phyloP scores from a whole-genome alignment of 2,797 vertebrate genomes.

The Tangara arthus region DNA sequence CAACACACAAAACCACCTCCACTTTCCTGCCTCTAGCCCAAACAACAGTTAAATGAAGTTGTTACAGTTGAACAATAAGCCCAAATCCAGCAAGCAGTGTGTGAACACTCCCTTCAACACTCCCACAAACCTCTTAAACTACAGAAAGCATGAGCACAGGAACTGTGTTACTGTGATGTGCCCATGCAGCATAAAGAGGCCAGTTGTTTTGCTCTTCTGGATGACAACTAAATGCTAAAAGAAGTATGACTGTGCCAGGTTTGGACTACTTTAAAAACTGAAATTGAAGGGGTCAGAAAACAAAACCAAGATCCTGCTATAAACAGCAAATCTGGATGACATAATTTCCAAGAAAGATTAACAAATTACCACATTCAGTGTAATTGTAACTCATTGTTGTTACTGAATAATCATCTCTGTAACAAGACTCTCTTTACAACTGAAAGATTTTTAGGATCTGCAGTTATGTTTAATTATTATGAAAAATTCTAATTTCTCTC shows the following conservation, averaged over 20 bases:
- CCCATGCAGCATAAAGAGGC: background rate
- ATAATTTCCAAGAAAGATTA: background rate
- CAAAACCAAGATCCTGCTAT: background rate
- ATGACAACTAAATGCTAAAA: background rate
- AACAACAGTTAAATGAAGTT: background rate
- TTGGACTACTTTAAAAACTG: background rate
- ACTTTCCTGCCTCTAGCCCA: background rate
- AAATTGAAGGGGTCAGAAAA: background rate
- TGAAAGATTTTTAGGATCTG: background rate
- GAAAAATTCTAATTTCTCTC: background rate
- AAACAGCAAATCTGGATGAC: background rate
- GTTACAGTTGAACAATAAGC: background rate
- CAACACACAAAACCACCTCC: background rate
- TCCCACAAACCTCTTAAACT: background rate
- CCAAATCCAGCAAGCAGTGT: background rate
- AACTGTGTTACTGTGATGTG: background rate
- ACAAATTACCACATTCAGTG: background rate
- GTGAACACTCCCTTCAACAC: background rate
- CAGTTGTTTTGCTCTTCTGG: background rate
- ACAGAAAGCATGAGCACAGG: background rate
- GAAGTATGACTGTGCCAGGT: background rate
- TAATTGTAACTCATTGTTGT: background rate
- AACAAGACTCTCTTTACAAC: background rate
- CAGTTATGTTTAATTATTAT: background rate
- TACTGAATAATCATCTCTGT: background rate